Base-by-base conservation (phyloP, 2,113 vertebrate genomes). In the Circaetus gallicus region DNA sequence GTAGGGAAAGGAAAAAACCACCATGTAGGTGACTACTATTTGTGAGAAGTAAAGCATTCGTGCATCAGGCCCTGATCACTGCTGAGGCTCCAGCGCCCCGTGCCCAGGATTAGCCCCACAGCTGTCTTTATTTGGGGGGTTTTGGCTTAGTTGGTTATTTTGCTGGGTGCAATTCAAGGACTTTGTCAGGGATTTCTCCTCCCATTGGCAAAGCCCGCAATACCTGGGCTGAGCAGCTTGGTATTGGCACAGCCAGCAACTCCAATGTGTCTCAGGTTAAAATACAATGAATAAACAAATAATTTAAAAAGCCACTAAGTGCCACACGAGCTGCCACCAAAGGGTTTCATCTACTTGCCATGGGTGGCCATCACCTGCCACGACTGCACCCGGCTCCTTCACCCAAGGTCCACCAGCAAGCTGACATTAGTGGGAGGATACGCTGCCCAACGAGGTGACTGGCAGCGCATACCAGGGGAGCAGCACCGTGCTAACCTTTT, bases 211-310 rank as follows among this genome's bases (percentile, higher is more conserved):
- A 34, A 77, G 28, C 18, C 49, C 53, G 56, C 56, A 52, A 5
- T 15, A 24, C 29, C n/a, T 72, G 58, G 10, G 7, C 74, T 32
- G 26, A 72, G 61, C 66, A 76, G 52, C 47, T 43, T 8, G 11
- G 0, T 5, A 61, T 15, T 0, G 0, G 58, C 86, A 43, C 47
- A 72, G 40, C 6, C 14, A 65, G 59, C 59, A 66, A 15, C 28
- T n/a, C 31, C 24, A n/a, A 0, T 0, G 2, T 25, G 7, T 17
- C 65, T 76, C 42, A 12, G 19, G 21, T 32, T 55, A 52, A 87
- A 80, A 49, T 25, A 38, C 74, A 82, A 72, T 11, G 42, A 74
- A 58, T 18, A 34, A 58, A 32, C 3, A 38, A 34, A 13, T 45
- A 40, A 16, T 17, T 63, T 1, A 0, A 49, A 52, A 89, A 71